These are phyloP conservation scores for Phodopus roborovskii DNA, from an alignment of 2,113 vertebrate species.

Conservation along the genomic window DNA sequence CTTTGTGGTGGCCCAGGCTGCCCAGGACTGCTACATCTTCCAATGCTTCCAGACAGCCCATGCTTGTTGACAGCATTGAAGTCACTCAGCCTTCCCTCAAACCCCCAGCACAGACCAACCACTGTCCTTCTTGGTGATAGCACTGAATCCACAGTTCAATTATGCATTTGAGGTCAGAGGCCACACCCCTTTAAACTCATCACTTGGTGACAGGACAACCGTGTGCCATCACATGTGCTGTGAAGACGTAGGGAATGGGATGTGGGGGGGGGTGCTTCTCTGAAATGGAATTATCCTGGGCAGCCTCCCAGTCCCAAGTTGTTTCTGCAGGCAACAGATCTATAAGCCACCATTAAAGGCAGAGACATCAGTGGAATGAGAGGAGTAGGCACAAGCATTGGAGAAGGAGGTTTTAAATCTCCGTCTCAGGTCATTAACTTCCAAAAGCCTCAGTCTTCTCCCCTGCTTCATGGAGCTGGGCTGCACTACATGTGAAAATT, in stretches of 20 bases:
- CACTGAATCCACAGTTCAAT: neutral
- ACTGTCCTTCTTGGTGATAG: neutral
- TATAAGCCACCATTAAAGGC: neutral
- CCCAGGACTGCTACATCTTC: neutral
- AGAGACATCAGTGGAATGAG: neutral
- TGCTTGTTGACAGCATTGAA: neutral
- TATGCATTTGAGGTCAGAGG: neutral
- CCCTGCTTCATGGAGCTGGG: too few species aligned
- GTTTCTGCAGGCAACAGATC: neutral
- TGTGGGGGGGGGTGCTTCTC: neutral
- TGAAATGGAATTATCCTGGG: neutral
- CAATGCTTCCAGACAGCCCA: neutral
- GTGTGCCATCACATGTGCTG: neutral
- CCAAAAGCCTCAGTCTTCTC: neutral
- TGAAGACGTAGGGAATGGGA: neutral
- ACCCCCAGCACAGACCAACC: neutral
- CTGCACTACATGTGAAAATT: neutral
- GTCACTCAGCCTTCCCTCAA: neutral
- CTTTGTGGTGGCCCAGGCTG: neutral
- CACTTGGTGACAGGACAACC: neutral
- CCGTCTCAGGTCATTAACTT: neutral
- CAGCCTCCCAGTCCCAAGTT: neutral
- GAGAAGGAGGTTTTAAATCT: neutral
- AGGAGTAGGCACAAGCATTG: neutral
- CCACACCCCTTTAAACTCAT: neutral